These are phyloP conservation scores for Drosophila nigrodunni DNA, from an alignment of 1,140 invertebrate genomes.

Conservation along the genomic window DNA sequence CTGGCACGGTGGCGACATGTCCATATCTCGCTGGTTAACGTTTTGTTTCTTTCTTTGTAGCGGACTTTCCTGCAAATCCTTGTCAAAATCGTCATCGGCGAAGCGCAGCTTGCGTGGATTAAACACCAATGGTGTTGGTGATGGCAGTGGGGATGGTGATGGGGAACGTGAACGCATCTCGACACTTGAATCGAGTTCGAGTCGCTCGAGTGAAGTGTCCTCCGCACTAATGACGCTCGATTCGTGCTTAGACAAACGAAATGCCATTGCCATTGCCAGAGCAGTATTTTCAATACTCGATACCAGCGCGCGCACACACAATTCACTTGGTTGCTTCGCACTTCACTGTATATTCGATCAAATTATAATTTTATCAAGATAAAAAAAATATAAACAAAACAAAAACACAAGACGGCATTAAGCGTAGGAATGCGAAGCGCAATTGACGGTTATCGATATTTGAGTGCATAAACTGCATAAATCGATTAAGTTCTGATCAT, in stretches of 20 bases:
- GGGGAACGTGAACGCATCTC: slow-evolving; percentile 76
- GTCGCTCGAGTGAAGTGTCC: slow-evolving; percentile 56
- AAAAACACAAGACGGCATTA: slow-evolving; percentile 67
- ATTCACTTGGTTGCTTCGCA: slow-evolving; percentile 8
- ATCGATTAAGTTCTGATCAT: neutral
- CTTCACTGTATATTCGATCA: slow-evolving; percentile 16
- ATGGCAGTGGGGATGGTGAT: slow-evolving; percentile 64
- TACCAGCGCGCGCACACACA: neutral
- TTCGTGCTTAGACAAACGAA: slow-evolving; percentile 72
- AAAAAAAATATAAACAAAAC: slow-evolving; percentile 62
- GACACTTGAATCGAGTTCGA: slow-evolving; percentile 74
- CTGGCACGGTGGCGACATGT: slow-evolving; percentile 91
- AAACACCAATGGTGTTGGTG: slow-evolving; percentile 66
- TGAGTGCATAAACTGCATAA: neutral
- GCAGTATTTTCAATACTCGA: neutral
- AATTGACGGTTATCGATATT: slow-evolving; percentile 47
- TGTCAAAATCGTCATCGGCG: slow-evolving; percentile 76
- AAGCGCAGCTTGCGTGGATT: slow-evolving; percentile 78
- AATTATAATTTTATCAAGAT: slow-evolving; percentile 11
- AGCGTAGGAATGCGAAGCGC: slow-evolving; percentile 56
- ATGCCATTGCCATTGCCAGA: slow-evolving; percentile 63
- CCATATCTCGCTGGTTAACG: slow-evolving; percentile 5
- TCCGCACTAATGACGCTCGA: slow-evolving; percentile 61
- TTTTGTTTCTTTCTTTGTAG: slow-evolving; percentile 40
- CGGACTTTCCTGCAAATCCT: slow-evolving; percentile 66